Conservation (phyloP, 2,797 vertebrate genomes). For the Taeniopygia guttata region DNA sequence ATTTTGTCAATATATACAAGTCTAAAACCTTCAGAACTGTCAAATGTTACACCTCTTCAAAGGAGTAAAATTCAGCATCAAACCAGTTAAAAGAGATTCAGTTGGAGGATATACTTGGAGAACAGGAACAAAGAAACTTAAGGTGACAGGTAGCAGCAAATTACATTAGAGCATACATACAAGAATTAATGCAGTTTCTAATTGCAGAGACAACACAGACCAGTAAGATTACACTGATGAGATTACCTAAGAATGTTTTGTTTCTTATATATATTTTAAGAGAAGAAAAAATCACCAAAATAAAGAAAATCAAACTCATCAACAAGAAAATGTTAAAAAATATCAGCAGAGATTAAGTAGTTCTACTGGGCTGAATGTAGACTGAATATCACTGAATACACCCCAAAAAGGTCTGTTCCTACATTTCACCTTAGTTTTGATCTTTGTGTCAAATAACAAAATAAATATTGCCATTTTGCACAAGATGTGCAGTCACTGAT, state of each 20-base stretch:
- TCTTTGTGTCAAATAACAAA: background rate
- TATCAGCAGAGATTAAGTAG: background rate
- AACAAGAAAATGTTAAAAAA: background rate
- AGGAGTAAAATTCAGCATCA: background rate
- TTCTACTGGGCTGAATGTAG: background rate
- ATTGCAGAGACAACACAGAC: background rate
- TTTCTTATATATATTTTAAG: background rate
- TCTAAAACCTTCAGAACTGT: background rate
- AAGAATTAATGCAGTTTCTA: background rate
- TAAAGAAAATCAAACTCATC: background rate
- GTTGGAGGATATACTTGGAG: background rate
- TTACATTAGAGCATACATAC: background rate
- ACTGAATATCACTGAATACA: background rate
- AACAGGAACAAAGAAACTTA: background rate
- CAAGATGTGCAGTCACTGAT: background rate
- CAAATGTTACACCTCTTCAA: background rate
- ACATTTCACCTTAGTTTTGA: background rate
- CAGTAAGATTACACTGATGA: background rate
- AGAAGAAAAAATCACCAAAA: background rate
- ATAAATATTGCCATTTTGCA: background rate
- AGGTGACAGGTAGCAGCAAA: background rate
- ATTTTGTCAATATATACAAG: background rate
- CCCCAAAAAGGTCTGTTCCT: background rate
- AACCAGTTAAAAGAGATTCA: background rate
- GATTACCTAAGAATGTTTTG: background rate